Base-by-base conservation (phyloP, 2,888 invertebrate species). In the Drosophila formosana region DNA sequence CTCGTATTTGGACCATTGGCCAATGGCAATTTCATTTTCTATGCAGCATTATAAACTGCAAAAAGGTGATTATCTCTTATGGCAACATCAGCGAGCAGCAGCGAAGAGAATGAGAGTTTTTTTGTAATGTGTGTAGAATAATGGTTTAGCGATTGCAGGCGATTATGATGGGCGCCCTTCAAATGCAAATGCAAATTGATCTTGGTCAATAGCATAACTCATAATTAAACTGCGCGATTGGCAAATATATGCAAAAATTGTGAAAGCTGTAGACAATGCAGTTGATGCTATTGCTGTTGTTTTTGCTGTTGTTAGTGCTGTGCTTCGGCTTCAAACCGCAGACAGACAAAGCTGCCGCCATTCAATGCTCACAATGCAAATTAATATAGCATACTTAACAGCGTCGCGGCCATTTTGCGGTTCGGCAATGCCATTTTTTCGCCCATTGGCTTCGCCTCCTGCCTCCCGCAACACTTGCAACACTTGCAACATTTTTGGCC, bases 351-450 rank as follows among this genome's bases (percentile, higher is more conserved):
- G 58, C 72, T 46, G 45, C 4, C 51, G 53, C 67, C 75, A 66
- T 64, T 75, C 71, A 82, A 80, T 63, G 50, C 65, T 56, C 65
- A 76, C 86, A 83, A 85, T 85, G 76, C 62, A 76, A 80, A 88
- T 86, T 83, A 82, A 75, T 88, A 88, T 89, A 80, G 87, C 82
- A 85, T 82, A 89, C 81, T 88, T 88, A 82, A 75, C 74, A 72
- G 81, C 61, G 74, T 66, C 28, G 63, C 65, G 56, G 47, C 61
- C 68, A 72, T 77, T 87, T 67, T 82, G 83, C 46, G 86, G 81
- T 82, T 65, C 66, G 55, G 64, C 68, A 56, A 75, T 66, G 56
- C 52, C 53, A 65, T 68, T 78, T 64, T 67, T 66, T 67, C 47
- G 30, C 13, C 13, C 30, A 51, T 30, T 56, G 52, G 46, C 56